These are phyloP conservation scores for Mactromeris polynyma DNA, from an alignment of 2,888 invertebrate genomes.

Conservation along the genomic window DNA sequence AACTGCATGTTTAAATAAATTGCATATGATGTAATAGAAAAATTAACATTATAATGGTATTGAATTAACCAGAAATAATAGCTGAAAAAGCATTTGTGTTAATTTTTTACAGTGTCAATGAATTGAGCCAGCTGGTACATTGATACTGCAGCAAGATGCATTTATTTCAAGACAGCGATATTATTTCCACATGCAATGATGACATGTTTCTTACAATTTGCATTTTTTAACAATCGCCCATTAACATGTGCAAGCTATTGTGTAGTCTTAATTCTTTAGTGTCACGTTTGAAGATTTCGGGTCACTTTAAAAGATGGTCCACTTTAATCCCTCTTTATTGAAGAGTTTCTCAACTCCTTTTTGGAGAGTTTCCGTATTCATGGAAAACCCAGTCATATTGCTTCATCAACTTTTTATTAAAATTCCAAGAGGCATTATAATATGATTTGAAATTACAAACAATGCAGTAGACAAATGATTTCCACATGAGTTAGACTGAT, in stretches of 20 bases:
- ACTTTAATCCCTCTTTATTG: not conserved
- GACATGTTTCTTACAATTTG: not conserved
- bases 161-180: slow-evolving; percentile 1
- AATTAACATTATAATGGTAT: slow-evolving; percentile 19
- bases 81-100: slow-evolving; percentile 14
- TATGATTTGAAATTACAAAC: too few species aligned
- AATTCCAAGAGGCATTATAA: too few species aligned
- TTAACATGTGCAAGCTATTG: slow-evolving; percentile 14
- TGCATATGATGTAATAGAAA: slow-evolving; percentile 13
- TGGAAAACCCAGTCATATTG: too few species aligned
- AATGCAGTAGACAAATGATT: too few species aligned
- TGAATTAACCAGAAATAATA: not conserved
- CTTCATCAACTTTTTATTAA: too few species aligned
- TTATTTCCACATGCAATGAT: not conserved
- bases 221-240: slow-evolving; percentile 5
- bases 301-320: not conserved
- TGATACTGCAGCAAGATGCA: not conserved
- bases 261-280: not conserved
- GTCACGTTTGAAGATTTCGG: not conserved
- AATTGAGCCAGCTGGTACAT: not conserved
- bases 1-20: slow-evolving; percentile 11
- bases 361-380: not conserved
- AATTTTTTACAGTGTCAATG: not conserved
- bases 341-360: not conserved
- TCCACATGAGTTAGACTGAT: too few species aligned